phyloP scores from a whole-genome alignment of 1,140 invertebrate species.

The Hyles euphorbiae region DNA sequence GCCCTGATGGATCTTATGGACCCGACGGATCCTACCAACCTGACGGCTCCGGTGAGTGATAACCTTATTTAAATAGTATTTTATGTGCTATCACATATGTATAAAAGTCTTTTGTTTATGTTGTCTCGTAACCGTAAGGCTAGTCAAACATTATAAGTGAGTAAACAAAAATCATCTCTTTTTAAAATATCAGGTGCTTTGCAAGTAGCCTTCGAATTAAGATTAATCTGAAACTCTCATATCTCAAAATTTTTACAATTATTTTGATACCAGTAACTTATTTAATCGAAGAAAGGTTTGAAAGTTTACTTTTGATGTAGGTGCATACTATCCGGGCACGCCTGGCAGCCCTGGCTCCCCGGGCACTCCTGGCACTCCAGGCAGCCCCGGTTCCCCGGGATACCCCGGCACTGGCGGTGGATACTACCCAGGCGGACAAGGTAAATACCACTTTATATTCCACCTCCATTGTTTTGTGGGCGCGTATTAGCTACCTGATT shows the following conservation, averaged over 20 bases:
- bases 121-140: too few species aligned
- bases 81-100: neutral
- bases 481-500: too few species aligned
- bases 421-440: neutral
- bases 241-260: too few species aligned
- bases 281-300: neutral
- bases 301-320: conserved; percentile 1
- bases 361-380: conserved; percentile 31
- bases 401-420: too few species aligned
- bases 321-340: conserved; percentile 23
- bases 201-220: too few species aligned
- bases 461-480: too few species aligned
- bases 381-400: neutral
- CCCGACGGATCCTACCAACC: conserved; percentile 18
- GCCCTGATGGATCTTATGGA: conserved; percentile 18
- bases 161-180: too few species aligned
- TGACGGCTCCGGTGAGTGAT: conserved; percentile 2
- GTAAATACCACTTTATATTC: neutral
- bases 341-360: conserved; percentile 19
- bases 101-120: neutral
- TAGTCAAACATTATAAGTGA: too few species aligned
- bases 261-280: too few species aligned
- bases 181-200: too few species aligned
- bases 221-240: too few species aligned
- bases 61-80: neutral